Conservation (phyloP, 1,140 invertebrate genomes). For the Neodiprion fabricii region DNA sequence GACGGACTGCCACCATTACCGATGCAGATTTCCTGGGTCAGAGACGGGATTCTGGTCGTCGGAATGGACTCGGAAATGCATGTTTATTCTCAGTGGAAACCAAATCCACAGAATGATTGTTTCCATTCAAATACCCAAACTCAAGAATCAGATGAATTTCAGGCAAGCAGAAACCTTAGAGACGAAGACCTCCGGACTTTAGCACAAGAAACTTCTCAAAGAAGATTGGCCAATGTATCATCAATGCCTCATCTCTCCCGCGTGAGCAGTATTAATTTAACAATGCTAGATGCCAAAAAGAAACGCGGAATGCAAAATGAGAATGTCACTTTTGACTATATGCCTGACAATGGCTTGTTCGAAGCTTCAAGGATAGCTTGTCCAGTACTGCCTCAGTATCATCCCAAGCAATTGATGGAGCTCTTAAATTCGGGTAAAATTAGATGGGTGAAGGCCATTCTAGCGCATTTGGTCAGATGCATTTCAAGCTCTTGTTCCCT, state of each 20-base stretch:
- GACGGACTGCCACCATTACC: conserved; percentile 95
- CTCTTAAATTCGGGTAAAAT: conserved; percentile 98
- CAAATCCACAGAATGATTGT: conserved; percentile 65
- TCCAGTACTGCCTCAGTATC: conserved; percentile 98
- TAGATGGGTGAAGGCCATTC: conserved; percentile 95
- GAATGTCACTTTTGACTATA: conserved; percentile 71
- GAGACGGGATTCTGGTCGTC: conserved; percentile 96
- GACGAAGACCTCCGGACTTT: conserved; percentile 81
- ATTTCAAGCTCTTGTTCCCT: conserved; percentile 73
- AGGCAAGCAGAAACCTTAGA: conserved; percentile 76
- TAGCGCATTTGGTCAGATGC: conserved; percentile 91
- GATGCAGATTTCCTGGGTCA: conserved; percentile 98
- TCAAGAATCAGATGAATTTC: conserved; percentile 69
- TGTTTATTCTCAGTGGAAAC: conserved; percentile 98
- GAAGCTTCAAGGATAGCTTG: conserved; percentile 96
- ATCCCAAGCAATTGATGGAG: conserved; percentile 98
- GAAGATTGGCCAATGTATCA: conserved; percentile 72
- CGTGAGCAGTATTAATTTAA: conserved; percentile 82
- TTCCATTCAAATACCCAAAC: conserved; percentile 55
- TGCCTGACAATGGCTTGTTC: conserved; percentile 94
- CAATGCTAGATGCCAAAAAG: conserved; percentile 75
- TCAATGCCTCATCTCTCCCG: conserved; percentile 82
- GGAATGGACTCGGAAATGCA: conserved; percentile 99
- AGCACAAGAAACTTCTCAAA: conserved; percentile 73
- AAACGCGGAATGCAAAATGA: conserved; percentile 70